Base-by-base conservation (phyloP, 2,797 vertebrate genomes). In the Bryconaethiops microstoma region DNA sequence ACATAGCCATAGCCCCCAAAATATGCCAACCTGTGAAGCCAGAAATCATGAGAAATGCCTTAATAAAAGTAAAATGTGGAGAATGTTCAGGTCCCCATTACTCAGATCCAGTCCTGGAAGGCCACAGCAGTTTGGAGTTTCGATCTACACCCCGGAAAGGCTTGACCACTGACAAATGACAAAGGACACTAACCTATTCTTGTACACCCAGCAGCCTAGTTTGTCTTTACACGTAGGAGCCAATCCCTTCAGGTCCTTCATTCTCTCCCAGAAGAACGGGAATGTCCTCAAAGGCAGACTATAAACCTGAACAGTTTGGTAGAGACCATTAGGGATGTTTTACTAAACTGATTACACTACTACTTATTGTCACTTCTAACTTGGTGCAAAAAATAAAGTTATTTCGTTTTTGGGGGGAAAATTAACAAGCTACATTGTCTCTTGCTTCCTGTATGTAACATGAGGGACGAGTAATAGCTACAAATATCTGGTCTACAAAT, bases 1-100 rank as follows among this genome's bases (percentile, higher is more conserved):
- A 94, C 94, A 59, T 98, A 98, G 45, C 98, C 98, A 48, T 99
- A 99, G n/a, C 98, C 98, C n/a, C 97, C 98, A 86, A 99, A 99
- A 93, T 95, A 99, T 83, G 97, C 91, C 19, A 99, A 90, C 89
- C 98, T 99, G 90, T 81, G 29, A 7, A 74, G 35, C 29, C 21
- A 76, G 13, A 77, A 35, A 57, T 12, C 13, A 13, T 70, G 64
- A 60, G 25, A 68, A 68, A 21, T 39, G 14, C 16, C 39, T 10
- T n/a, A 17, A 77, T 4, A 42, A 1, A 63, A 45, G 1, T 39
- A 23, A 25, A 19, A 39, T n/a, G 74, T 67, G 12, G 2, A n/a
- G 5, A 42, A 16, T 7, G 19, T 21, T 40, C 29, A 55, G 48
- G 14, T 1, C 68, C 7, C 19, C 12, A 21, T 14, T 50, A 7